These are phyloP conservation scores for Picus viridis DNA, from an alignment of 2,797 vertebrate genomes.

Conservation along the genomic window DNA sequence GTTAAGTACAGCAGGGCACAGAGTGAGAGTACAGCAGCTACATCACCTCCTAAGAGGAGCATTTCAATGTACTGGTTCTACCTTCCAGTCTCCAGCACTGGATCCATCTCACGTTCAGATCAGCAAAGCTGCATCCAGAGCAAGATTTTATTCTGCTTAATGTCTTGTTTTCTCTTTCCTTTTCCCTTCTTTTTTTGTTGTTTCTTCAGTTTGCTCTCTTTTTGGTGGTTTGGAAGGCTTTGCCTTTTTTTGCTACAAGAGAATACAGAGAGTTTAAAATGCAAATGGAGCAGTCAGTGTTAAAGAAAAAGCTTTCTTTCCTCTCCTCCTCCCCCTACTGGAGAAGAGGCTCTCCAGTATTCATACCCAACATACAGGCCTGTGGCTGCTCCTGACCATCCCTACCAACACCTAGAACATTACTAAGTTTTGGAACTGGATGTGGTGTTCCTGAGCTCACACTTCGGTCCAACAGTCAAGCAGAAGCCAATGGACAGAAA, in stretches of 20 bases:
- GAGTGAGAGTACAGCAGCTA: background rate
- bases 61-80: background rate
- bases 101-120: background rate
- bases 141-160: slow-evolving; percentile 35
- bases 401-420: background rate
- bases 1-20: background rate
- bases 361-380: background rate
- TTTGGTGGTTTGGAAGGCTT: slow-evolving; percentile 85
- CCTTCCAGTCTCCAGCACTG: background rate
- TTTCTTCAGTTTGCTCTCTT: slow-evolving; percentile 83
- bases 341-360: background rate
- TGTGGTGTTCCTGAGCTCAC: background rate
- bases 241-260: slow-evolving; percentile 86
- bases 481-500: background rate
- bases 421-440: background rate
- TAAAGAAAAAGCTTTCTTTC: background rate
- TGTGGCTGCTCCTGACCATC: background rate
- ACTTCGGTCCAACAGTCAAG: background rate
- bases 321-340: background rate
- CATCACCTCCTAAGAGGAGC: slow-evolving; percentile 69
- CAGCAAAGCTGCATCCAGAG: slow-evolving; percentile 25
- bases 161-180: slow-evolving; percentile 71
- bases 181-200: slow-evolving; percentile 87
- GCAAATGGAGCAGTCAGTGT: background rate
- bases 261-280: background rate